Conservation (phyloP, 2,113 vertebrate genomes). For the Sphaerodactylus townsendi region DNA sequence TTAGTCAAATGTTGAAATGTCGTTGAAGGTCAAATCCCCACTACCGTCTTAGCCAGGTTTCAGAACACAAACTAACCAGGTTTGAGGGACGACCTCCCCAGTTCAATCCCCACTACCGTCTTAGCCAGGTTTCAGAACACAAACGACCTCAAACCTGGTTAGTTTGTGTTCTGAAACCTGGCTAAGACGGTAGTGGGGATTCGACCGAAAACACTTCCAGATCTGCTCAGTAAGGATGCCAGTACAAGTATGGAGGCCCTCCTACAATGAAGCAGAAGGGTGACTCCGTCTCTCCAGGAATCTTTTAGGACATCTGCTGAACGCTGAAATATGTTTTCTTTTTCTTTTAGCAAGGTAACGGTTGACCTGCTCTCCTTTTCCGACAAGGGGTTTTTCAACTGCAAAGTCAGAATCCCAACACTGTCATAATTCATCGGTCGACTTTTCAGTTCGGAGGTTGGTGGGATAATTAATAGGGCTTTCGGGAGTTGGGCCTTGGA, state of each 20-base stretch:
- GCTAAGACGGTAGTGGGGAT: no score
- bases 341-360: constrained; percentile 52
- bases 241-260: constrained; percentile 50
- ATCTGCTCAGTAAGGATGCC: constrained; percentile 51
- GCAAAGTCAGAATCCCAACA: constrained; percentile 50
- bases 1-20: no score
- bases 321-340: constrained; percentile 34
- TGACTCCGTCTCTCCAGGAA: constrained; percentile 47
- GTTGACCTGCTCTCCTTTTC: constrained; percentile 52
- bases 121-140: no score
- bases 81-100: no score
- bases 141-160: no score
- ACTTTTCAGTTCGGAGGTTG: constrained; percentile 37
- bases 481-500: constrained; percentile 21
- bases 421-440: constrained; percentile 48
- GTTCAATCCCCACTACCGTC: no score
- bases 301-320: constrained; percentile 64
- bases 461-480: constrained; percentile 27
- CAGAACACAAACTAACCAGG: no score
- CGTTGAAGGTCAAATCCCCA: no score
- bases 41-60: no score
- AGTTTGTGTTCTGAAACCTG: no score
- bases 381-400: constrained; percentile 37
- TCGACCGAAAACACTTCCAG: constrained; percentile 66
- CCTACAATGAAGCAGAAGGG: constrained; percentile 56